Evolutionary conservation across 2,113 vertebrate species (phyloP).

Genomic region (Psephotus haematonotus): DNA sequence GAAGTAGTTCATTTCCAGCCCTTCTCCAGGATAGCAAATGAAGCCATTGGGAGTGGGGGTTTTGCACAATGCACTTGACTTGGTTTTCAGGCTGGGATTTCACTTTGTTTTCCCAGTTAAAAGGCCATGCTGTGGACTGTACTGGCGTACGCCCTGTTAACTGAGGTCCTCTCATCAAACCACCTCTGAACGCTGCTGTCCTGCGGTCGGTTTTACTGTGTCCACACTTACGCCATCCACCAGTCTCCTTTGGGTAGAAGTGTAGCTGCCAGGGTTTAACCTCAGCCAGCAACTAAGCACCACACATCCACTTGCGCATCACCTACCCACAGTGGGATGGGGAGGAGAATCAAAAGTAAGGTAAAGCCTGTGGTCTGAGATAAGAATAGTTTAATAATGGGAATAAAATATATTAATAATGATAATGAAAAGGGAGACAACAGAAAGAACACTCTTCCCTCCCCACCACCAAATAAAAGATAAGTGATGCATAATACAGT

Average conservation of each 20-base stretch:
- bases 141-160: not conserved
- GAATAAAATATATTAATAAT: not conserved
- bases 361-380: not conserved
- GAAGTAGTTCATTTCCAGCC: not conserved
- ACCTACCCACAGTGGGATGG: not conserved
- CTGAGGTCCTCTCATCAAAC: not conserved
- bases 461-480: not conserved
- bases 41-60: not conserved
- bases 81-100: not conserved
- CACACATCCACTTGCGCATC: fast-evolving
- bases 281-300: not conserved
- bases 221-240: not conserved
- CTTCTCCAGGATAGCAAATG: not conserved
- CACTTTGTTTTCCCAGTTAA: not conserved
- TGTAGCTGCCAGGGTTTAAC: not conserved
- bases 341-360: not conserved
- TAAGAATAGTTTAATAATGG: not conserved
- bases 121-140: not conserved
- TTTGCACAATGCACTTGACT: not conserved
- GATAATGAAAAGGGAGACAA: not conserved
- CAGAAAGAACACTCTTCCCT: not conserved
- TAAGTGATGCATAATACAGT: not conserved
- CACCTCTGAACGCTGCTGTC: not conserved
- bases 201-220: not conserved
- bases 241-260: not conserved